phyloP scores from a whole-genome alignment of 2,113 vertebrate species.

The Regulus satrapa region DNA sequence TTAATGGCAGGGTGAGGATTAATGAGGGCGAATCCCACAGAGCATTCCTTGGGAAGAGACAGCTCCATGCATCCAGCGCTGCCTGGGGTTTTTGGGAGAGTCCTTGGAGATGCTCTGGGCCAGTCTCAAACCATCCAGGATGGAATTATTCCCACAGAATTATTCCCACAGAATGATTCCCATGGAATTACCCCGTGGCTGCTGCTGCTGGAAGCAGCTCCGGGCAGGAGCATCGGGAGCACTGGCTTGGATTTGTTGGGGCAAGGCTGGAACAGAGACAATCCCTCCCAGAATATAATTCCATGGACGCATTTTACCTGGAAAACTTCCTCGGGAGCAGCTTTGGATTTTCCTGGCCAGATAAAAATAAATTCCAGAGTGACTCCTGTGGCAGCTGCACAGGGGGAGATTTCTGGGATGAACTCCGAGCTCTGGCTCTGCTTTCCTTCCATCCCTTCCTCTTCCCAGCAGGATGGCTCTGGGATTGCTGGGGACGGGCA shows the following conservation, averaged over 20 bases:
- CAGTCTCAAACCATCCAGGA: background rate
- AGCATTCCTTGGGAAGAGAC: background rate
- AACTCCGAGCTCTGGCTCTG: background rate
- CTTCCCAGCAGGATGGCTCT: background rate
- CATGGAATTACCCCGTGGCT: background rate
- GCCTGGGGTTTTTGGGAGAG: accelerated
- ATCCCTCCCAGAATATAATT: background rate
- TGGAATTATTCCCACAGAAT: background rate
- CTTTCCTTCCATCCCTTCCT: background rate
- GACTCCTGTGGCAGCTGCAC: background rate
- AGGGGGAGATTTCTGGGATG: background rate
- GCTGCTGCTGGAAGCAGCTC: background rate
- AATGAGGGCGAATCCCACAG: background rate
- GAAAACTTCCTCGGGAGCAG: background rate
- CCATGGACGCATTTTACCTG: background rate
- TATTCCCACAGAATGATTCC: too few species aligned
- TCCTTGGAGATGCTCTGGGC: background rate
- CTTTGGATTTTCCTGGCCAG: background rate
- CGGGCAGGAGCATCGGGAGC: accelerated
- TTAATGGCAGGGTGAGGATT: background rate
- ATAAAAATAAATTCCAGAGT: background rate
- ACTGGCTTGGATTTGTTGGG: accelerated
- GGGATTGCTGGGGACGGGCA: background rate
- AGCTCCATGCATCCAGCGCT: accelerated
- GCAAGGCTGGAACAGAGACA: background rate